Evolutionary conservation across 2,113 vertebrate species (phyloP).

Genomic region (Sapajus apella): DNA sequence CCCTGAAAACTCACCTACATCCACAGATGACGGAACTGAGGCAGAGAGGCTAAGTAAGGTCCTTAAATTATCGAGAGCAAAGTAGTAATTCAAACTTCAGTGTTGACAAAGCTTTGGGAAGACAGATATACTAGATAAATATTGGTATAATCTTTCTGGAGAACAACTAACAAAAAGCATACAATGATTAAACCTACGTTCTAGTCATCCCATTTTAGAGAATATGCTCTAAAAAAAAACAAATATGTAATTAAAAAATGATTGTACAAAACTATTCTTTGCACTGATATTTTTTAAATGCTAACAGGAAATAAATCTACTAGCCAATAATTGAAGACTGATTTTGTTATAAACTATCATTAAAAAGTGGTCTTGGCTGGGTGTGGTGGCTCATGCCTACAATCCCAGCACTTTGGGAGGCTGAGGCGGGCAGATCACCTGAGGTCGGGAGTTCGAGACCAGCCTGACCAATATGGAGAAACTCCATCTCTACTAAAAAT

Average conservation of each 20-base stretch:
- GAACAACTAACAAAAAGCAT: background rate
- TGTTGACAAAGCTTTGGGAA: background rate
- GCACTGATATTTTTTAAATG: background rate
- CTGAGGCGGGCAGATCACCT: too few relatives aligned
- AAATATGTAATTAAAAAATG: background rate
- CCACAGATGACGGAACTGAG: background rate
- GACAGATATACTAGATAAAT: background rate
- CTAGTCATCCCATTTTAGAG: background rate
- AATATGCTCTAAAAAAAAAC: background rate
- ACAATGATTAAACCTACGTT: background rate
- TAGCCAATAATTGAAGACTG: background rate
- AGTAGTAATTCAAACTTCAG: background rate
- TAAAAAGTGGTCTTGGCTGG: background rate
- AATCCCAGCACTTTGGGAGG: too few relatives aligned
- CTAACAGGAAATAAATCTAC: background rate
- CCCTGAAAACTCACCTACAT: background rate
- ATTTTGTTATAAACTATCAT: background rate
- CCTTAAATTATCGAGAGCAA: constrained; percentile 21
- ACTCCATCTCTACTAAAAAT: too few relatives aligned
- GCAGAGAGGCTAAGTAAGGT: background rate
- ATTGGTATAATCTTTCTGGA: background rate
- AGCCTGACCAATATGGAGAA: too few relatives aligned
- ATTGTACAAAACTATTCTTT: background rate
- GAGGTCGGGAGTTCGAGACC: too few relatives aligned
- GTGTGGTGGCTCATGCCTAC: too few relatives aligned